A percentile compares a stretch with the other conserved stretches of the same genome.
Evolutionary conservation across 2,888 invertebrate species (phyloP).

Genomic region (Drosophila greeni): DNA sequence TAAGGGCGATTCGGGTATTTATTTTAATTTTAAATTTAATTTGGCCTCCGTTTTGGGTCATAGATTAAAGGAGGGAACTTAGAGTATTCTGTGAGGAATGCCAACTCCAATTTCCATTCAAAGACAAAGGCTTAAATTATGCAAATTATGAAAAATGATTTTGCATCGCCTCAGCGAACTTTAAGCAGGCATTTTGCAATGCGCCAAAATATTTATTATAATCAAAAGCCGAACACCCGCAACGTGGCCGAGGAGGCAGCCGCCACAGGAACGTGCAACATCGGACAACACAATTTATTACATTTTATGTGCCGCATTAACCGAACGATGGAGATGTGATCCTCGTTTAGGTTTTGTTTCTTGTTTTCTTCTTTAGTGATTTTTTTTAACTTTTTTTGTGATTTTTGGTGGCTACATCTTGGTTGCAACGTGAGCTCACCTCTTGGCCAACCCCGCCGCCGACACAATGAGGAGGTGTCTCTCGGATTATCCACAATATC

Average conservation of each 20-base stretch:
- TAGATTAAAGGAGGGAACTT: not conserved
- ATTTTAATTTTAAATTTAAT: not conserved
- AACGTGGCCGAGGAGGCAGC: slow-evolving; percentile 41
- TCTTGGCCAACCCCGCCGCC: slow-evolving; percentile 40
- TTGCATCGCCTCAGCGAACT: slow-evolving; percentile 19
- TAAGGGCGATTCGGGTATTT: not conserved
- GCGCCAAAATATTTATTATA: slow-evolving; percentile 64
- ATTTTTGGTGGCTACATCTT: slow-evolving; percentile 34
- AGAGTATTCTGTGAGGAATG: not conserved
- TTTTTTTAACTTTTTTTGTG: not conserved
- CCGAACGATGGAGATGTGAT: slow-evolving; percentile 67
- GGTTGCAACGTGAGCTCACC: slow-evolving; percentile 45
- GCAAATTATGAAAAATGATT: slow-evolving; percentile 33
- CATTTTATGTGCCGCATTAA: slow-evolving; percentile 70
- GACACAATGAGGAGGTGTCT: slow-evolving; percentile 39
- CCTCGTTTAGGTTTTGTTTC: slow-evolving; percentile 49
- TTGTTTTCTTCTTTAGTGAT: not conserved
- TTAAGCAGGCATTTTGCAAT: slow-evolving; percentile 59
- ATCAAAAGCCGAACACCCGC: slow-evolving; percentile 70
- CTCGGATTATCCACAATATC: slow-evolving; percentile 24
- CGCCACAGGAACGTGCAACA: slow-evolving; percentile 42
- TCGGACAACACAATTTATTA: slow-evolving; percentile 68
- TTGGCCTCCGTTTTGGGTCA: not conserved
- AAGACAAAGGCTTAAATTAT: slow-evolving; percentile 27
- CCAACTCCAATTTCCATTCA: slow-evolving; percentile 3